These are phyloP conservation scores for Leistus spinibarbis DNA, from an alignment of 2,888 invertebrate species.

Conservation along the genomic window DNA sequence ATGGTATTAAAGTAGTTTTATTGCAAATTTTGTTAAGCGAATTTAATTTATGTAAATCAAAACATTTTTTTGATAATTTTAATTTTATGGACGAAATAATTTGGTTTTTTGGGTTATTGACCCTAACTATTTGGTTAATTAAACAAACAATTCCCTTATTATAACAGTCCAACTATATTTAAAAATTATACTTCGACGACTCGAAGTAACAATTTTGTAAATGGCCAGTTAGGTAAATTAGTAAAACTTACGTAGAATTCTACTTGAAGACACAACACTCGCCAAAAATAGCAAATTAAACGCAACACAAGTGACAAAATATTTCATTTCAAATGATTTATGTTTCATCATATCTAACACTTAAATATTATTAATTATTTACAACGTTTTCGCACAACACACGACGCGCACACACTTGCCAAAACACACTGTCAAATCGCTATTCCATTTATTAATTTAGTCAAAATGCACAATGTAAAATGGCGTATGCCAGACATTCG, in stretches of 20 bases:
- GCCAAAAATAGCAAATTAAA: slow-evolving; percentile 51
- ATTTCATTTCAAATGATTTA: slow-evolving; percentile 50
- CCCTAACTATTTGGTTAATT: no score
- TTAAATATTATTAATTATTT: background rate
- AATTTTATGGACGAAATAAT: no score
- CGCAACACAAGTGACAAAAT: slow-evolving; percentile 52
- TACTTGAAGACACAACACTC: slow-evolving; percentile 47
- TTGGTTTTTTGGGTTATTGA: no score
- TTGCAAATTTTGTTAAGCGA: no score
- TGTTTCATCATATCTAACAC: slow-evolving; percentile 38
- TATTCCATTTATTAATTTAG: slow-evolving; percentile 48
- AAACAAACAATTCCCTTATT: no score
- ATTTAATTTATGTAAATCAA: no score
- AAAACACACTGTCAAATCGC: slow-evolving; percentile 48
- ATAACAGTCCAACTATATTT: no score
- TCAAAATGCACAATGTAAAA: slow-evolving; percentile 50
- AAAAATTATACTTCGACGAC: no score
- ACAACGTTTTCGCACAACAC: slow-evolving; percentile 41
- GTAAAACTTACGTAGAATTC: slow-evolving; percentile 45
- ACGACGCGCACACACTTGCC: slow-evolving; percentile 46
- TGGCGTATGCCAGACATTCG: slow-evolving; percentile 50
- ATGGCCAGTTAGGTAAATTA: background rate
- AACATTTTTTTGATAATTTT: no score
- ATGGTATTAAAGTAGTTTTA: no score
- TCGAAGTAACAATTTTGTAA: no score